phyloP scores from a whole-genome alignment of 2,888 invertebrate genomes.

The Drosophila helvetica region DNA sequence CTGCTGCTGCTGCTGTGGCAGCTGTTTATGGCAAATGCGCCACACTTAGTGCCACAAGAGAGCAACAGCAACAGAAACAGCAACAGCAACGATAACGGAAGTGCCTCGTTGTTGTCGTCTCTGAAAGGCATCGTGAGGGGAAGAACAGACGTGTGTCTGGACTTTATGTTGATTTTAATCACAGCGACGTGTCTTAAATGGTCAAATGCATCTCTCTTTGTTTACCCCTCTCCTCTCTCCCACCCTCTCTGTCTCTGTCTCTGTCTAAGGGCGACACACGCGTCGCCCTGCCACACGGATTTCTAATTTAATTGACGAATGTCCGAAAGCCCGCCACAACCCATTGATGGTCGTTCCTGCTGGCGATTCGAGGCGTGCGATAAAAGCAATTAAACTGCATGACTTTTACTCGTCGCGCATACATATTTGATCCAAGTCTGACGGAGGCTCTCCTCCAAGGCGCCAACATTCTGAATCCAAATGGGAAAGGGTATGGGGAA shows the following conservation, averaged over 20 bases:
- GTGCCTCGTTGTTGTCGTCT: constrained; percentile 48
- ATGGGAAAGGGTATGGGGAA: neutral
- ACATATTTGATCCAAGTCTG: constrained; percentile 43
- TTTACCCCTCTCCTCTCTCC: neutral
- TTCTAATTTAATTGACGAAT: constrained; percentile 53
- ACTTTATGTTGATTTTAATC: constrained; percentile 54
- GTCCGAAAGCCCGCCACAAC: constrained; percentile 22
- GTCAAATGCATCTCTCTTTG: constrained; percentile 39
- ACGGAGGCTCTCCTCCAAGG: neutral
- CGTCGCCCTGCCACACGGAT: constrained; percentile 23
- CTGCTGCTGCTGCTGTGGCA: constrained; percentile 2
- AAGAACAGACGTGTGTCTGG: constrained; percentile 30
- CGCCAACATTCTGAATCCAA: constrained; percentile 2
- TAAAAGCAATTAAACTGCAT: constrained; percentile 56
- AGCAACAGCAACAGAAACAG: neutral
- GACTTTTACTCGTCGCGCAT: constrained; percentile 47
- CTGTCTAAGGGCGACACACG: constrained; percentile 4
- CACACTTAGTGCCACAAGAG: constrained; percentile 12
- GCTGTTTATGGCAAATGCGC: constrained; percentile 26
- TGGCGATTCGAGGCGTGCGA: constrained; percentile 48
- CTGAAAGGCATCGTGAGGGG: constrained; percentile 29
- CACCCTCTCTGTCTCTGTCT: too few relatives aligned
- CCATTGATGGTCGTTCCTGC: constrained; percentile 26
- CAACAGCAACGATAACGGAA: constrained; percentile 43
- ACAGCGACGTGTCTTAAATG: constrained; percentile 53